Evolutionary conservation across 2,888 invertebrate species (phyloP), one percentile per base, ranked within the genome.

Genomic region (Drosophila sordidula): DNA sequence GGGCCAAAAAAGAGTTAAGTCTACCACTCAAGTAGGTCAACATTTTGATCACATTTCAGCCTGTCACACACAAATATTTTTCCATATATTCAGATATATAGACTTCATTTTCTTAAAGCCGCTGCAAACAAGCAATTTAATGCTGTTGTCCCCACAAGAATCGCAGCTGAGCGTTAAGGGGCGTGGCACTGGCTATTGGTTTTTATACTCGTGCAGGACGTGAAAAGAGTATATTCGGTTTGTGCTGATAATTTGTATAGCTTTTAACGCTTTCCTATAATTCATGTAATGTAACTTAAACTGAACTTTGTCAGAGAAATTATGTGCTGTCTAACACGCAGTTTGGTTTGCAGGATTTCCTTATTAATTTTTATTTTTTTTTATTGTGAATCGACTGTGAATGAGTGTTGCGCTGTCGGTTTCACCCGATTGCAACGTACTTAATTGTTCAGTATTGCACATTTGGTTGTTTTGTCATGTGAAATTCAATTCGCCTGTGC

Each of bases 21-120:
- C 54, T 47, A 52, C 26, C 57, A 39, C 34, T 71, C 63, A 83
- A 80, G 66, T 71, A 51, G 80, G 80, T 71, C 84, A 86, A 66
- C 75, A 65, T 58, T 52, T 51, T 45, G 49, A 49, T 38, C 16
- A 47, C 38, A 67, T 14, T 46, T 36, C 26, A 41, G 39, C 22
- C 45, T 46, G 45, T 47, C 61, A 51, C 6, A 12, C 36, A 16
- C 70, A 59, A 14, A 42, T 38, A 32, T n/a, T 12, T 29, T 3
- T 29, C 29, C 36, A 36, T 16, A 34, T n/a, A 41, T 2, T 1
- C 14, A 16, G 1, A n/a, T 36, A 16, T 29, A 66, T 14, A 16
- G n/a, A 29, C 42, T 29, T 66, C 22, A 22, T 8, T 16, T 18
- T 6, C 25, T 34, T 47, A 63, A 41, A 62, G 62, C 34, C 6